These are phyloP conservation scores for Mantis religiosa DNA, from an alignment of 2,888 invertebrate species.

Conservation along the genomic window DNA sequence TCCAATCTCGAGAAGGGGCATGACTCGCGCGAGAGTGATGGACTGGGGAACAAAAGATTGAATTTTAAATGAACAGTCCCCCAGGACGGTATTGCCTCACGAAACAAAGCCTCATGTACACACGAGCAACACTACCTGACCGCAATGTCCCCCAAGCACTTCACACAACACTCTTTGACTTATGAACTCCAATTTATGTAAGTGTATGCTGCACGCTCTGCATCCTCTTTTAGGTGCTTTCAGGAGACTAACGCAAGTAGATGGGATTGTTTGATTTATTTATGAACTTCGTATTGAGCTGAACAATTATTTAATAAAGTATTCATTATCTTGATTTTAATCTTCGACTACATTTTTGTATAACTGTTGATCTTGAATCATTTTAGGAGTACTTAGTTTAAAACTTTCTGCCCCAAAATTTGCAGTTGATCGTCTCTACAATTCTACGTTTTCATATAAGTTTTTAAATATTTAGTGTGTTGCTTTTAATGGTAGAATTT, in stretches of 20 bases:
- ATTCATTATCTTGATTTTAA: no score
- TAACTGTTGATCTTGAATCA: no score
- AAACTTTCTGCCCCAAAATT: no score
- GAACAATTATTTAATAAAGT: no score
- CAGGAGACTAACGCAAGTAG: neutral
- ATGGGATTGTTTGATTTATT: no score
- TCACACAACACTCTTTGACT: neutral
- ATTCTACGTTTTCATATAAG: no score
- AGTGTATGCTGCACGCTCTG: neutral
- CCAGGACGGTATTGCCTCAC: neutral
- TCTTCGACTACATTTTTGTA: no score
- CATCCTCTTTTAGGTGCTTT: neutral
- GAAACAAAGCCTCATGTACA: neutral
- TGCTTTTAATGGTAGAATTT: no score
- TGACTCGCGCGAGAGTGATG: neutral
- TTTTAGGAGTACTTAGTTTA: no score
- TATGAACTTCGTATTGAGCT: no score
- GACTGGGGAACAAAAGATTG: neutral
- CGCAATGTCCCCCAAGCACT: neutral
- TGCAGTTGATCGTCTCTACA: no score
- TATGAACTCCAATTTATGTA: neutral
- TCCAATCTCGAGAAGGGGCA: neutral
- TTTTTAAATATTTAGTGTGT: no score
- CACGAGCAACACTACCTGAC: neutral
- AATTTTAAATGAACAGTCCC: constrained; percentile 1